phyloP scores from a whole-genome alignment of 2,797 vertebrate species.

The Spatula clypeata region DNA sequence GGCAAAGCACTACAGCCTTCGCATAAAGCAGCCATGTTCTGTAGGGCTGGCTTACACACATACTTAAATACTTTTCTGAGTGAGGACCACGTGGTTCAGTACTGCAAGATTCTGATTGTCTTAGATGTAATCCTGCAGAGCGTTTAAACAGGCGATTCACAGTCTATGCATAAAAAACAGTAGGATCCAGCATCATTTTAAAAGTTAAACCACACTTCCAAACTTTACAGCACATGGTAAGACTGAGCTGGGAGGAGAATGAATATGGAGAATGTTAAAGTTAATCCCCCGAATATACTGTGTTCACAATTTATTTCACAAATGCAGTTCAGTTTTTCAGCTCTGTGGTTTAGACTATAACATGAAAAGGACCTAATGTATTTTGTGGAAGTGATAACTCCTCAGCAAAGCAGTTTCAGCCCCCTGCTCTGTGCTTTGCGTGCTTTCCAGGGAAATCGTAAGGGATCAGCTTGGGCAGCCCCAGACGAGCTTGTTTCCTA shows the following conservation, averaged over 20 bases:
- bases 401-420: not conserved
- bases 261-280: not conserved
- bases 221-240: not conserved
- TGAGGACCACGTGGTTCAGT: not conserved
- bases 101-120: not conserved
- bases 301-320: not conserved
- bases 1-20: not conserved
- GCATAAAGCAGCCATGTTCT: not conserved
- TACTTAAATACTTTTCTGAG: not conserved
- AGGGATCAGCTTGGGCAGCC: not conserved
- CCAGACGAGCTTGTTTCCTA: not conserved
- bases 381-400: not conserved
- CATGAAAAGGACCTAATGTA: fast-evolving
- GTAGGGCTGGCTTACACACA: not conserved
- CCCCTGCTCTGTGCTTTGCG: not conserved
- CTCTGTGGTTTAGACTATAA: not conserved
- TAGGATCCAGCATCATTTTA: not conserved
- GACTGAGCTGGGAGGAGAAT: not conserved
- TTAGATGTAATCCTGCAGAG: not conserved
- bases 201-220: not conserved
- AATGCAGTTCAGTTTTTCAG: not conserved
- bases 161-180: not conserved
- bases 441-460: not conserved
- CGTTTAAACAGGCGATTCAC: not conserved
- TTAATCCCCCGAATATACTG: not conserved